Evolutionary conservation across 2,797 vertebrate genomes (phyloP), one percentile per base, ranked within the genome.

Genomic region (Atherinosoma microstoma): DNA sequence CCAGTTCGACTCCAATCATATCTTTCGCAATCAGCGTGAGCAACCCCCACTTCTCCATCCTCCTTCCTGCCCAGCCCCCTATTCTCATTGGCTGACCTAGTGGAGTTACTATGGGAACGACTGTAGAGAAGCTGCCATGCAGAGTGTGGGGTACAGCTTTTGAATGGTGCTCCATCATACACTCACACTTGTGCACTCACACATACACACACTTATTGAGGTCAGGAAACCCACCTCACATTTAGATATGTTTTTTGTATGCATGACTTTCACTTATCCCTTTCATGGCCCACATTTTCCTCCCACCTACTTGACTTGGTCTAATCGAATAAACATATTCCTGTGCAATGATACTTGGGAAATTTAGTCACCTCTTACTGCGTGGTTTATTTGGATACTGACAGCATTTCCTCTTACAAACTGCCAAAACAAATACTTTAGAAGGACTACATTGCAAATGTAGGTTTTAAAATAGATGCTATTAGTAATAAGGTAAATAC

Each of bases 61-160:
- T 79, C 81, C 76, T 76, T 80, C 77, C 84, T 84, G 89, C 91
- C 90, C 93, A 89, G 87, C 93, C 92, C 91, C 89, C 89, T 88
- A 67, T 85, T 93, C 90, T 91, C 80, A 95, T 95, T 95, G 95
- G 94, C 83, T 95, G 94, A 95, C 94, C 95, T 95, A 94, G 89
- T 95, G 90, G 83, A 89, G 94, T 95, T 94, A 90, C 94, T 86
- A 95, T 95, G 94, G 94, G 87, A 93, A 95, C 92, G 53, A 70
- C 81, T 82, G 88, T 89, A 72, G 88, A 89, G 87, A 92, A 90
- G 89, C 92, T 94, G 91, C 90, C 87, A 75, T 91, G 89, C 82
- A 73, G 86, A 93, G 90, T 93, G 83, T 89, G 90, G 90, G 91
- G 89, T 92, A 81, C 76, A 84, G 77, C 78, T 87, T 88, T 72